Conservation (phyloP, 2,888 invertebrate species). For the Callinectes sapidus region DNA sequence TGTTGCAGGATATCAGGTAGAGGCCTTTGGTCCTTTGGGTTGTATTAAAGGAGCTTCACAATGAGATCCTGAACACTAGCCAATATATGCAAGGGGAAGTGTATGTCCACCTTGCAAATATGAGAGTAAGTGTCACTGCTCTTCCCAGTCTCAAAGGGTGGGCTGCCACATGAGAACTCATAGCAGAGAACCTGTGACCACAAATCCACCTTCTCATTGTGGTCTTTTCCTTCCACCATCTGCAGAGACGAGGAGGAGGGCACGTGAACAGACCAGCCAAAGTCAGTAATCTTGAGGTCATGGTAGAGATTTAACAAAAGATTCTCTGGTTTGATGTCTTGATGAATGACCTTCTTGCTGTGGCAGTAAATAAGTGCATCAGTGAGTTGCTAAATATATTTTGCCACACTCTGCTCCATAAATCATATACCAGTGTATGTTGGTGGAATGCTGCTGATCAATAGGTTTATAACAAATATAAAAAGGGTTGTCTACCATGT, state of each 20-base stretch:
- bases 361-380: slow-evolving; percentile 92
- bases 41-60: slow-evolving; percentile 77
- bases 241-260: slow-evolving; percentile 93
- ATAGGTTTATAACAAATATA: too few relatives aligned
- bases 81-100: slow-evolving; percentile 80
- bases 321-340: slow-evolving; percentile 97
- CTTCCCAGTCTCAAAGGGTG: slow-evolving; percentile 91
- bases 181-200: slow-evolving; percentile 95
- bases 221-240: slow-evolving; percentile 90
- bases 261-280: slow-evolving; percentile 98
- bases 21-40: neutral
- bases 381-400: slow-evolving; percentile 90
- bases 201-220: slow-evolving; percentile 90
- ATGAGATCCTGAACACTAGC: slow-evolving; percentile 85
- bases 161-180: slow-evolving; percentile 93
- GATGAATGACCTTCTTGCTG: slow-evolving; percentile 89
- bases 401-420: slow-evolving; percentile 80
- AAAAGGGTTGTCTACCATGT: too few relatives aligned
- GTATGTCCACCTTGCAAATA: slow-evolving; percentile 82
- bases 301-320: slow-evolving; percentile 88
- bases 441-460: too few relatives aligned
- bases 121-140: slow-evolving; percentile 84
- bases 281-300: slow-evolving; percentile 96
- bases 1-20: neutral
- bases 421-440: too few relatives aligned